Conservation (phyloP, 30 jellyfish, hydroid and myxozoan species). For the Morbakka virulenta region DNA sequence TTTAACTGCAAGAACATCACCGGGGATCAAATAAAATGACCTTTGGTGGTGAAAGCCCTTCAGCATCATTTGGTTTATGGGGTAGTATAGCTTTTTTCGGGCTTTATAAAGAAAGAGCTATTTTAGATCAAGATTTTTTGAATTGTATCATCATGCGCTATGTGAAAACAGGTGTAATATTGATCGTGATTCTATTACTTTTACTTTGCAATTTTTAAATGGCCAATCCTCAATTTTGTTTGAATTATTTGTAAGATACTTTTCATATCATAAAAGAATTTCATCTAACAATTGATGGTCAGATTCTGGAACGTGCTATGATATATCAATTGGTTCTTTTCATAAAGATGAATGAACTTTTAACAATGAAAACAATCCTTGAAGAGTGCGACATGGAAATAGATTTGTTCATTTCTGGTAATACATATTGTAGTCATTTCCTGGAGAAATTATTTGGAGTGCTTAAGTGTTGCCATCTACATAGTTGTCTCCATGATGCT, state of each 20-base stretch:
- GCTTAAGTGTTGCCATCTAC: background rate
- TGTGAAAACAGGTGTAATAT: conserved; percentile 11
- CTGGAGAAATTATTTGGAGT: background rate
- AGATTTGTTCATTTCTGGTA: background rate
- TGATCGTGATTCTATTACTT: background rate
- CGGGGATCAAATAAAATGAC: conserved; percentile 47
- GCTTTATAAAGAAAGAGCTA: background rate
- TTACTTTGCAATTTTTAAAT: background rate
- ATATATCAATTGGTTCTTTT: background rate
- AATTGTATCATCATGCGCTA: background rate
- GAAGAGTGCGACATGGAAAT: background rate
- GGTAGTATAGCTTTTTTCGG: too few relatives aligned
- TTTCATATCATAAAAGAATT: too few relatives aligned
- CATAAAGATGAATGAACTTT: too few relatives aligned
- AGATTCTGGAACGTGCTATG: background rate
- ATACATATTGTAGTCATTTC: background rate
- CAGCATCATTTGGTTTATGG: too few relatives aligned
- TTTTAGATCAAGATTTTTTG: background rate
- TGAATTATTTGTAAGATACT: too few relatives aligned
- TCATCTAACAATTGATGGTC: too few relatives aligned
- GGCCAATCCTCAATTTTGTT: too few relatives aligned
- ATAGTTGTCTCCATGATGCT: conserved; percentile 1
- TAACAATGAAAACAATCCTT: background rate
- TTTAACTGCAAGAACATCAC: conserved; percentile 33
- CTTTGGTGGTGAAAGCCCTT: conserved; percentile 36